These are phyloP conservation scores for Trichonephila clavata DNA, from an alignment of 1,140 invertebrate genomes.

Conservation along the genomic window DNA sequence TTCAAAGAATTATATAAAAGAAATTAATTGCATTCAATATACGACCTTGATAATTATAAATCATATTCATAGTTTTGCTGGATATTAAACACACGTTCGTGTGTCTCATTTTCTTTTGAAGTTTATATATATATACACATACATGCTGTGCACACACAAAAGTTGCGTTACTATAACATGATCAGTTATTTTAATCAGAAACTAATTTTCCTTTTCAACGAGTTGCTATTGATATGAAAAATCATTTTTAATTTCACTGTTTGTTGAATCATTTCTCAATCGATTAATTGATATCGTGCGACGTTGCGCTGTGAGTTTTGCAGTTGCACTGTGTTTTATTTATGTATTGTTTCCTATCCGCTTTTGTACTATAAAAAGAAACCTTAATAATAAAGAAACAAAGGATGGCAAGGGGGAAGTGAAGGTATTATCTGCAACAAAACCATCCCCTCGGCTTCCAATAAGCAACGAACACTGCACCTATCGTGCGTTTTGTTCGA, in stretches of 20 bases:
- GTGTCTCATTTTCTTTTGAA: no score
- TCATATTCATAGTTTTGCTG: no score
- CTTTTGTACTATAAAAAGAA: neutral
- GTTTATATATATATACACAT: no score
- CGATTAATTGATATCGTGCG: neutral
- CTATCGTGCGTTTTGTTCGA: slow-evolving; percentile 26
- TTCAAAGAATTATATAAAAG: no score
- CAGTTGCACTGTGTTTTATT: neutral
- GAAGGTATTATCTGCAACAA: slow-evolving; percentile 44
- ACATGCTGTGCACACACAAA: neutral
- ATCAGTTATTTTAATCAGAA: neutral
- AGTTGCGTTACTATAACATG: neutral
- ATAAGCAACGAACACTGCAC: slow-evolving; percentile 40
- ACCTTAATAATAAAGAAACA: slow-evolving; percentile 32
- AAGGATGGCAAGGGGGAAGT: neutral
- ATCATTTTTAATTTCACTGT: neutral
- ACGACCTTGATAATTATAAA: no score
- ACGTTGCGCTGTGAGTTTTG: neutral
- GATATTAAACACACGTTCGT: no score
- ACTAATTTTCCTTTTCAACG: neutral
- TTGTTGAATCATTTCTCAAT: neutral
- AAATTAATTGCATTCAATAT: no score
- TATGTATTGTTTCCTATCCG: neutral
- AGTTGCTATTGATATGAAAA: neutral
- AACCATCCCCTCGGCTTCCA: slow-evolving; percentile 42